Base-by-base conservation (phyloP, 2,797 vertebrate species). In the Ptychobarbus kaznakovi region DNA sequence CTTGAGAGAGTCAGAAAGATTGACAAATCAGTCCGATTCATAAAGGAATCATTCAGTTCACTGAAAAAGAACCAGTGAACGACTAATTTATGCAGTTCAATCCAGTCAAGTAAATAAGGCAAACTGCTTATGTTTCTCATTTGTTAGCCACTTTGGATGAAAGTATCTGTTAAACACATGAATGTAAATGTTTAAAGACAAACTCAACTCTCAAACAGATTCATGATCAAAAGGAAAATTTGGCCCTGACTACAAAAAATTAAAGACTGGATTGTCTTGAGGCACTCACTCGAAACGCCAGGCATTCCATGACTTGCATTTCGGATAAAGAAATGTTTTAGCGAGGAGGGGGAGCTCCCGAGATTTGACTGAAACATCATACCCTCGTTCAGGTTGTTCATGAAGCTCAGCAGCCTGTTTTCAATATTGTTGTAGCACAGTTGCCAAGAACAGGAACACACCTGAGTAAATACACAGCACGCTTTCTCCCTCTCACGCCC, bases 391-490 rank as follows among this genome's bases (percentile, higher is more conserved):
- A 91, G 87, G 86, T 92, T 92, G 91, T 92, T 80, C 90, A 89
- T 89, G 91, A 89, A 92, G 90, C 89, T 89, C 89, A 93, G 92
- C 90, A 81, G 82, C 88, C 91, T 92, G 91, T 91, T 94, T 90
- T 91, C 90, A 93, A 91, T 94, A 91, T 91, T 93, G 92, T 92
- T 92, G 88, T 86, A 91, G 80, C 90, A 91, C 93, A 93, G 92
- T 93, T 93, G 94, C 93, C 93, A 91, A 89, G 90, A 92, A 92
- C 61, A 90, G 90, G 88, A 92, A 91, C 93, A 93, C 95, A 95
- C 95, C 95, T 95, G 95, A 93, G 90, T 95, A 95, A 95, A 95
- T 94, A 95, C 81, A 87, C 91, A 73, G 69, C 66, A 63, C 75
- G 40, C 74, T 77, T 38, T 70, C 15, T 78, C 87, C 83, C 81